phyloP scores from a whole-genome alignment of 2,797 vertebrate species.

The Rhinophrynus dorsalis region DNA sequence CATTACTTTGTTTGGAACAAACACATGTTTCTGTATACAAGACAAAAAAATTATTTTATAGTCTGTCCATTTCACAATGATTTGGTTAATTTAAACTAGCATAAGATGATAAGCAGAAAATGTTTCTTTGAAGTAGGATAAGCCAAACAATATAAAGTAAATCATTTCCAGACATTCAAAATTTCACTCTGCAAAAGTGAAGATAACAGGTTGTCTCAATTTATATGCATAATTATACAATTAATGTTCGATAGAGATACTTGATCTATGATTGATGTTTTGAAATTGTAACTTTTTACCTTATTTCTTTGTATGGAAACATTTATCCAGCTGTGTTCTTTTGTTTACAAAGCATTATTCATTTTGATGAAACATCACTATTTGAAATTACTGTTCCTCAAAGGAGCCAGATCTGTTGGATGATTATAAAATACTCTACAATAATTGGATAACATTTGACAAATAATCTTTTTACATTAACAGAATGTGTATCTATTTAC shows the following conservation, averaged over 20 bases:
- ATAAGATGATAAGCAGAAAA: too few species aligned
- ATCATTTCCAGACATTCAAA: background rate
- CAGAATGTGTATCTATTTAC: background rate
- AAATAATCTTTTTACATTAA: constrained; percentile 3
- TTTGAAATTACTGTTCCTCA: background rate
- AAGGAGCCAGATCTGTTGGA: constrained; percentile 8
- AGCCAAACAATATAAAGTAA: background rate
- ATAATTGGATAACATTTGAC: constrained; percentile 13
- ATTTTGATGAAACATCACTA: constrained; percentile 18
- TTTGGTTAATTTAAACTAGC: too few species aligned
- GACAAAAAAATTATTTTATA: too few species aligned
- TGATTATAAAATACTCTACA: constrained; percentile 5
- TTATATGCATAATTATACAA: background rate
- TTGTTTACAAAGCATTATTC: constrained; percentile 11
- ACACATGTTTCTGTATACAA: too few species aligned
- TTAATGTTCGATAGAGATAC: background rate
- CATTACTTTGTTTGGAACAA: too few species aligned
- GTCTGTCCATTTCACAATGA: too few species aligned
- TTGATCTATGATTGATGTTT: background rate
- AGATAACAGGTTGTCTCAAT: background rate
- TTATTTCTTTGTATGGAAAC: background rate
- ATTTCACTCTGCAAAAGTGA: background rate
- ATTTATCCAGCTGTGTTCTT: background rate
- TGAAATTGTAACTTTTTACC: background rate
- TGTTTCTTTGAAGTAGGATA: background rate